Base-by-base conservation (phyloP, 1,140 invertebrate genomes). In the Anastrepha ludens region DNA sequence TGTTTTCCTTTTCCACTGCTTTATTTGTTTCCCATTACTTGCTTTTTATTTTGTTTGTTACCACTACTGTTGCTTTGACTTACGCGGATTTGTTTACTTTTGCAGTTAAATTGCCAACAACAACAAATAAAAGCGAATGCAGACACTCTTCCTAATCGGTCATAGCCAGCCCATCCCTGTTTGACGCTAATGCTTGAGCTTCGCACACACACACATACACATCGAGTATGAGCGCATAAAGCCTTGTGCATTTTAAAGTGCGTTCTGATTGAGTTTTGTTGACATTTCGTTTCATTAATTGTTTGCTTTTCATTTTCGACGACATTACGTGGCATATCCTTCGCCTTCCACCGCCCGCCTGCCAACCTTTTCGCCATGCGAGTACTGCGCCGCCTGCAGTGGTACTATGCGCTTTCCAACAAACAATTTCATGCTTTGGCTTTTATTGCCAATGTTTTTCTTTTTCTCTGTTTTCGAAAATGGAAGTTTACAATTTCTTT, bases 261-360 rank as follows among this genome's bases (percentile, higher is more conserved):
- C 86, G 60, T 87, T 67, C 67, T 87, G 86, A 87, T 87, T 87
- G 86, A 86, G 85, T 86, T 86, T 86, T 62, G 85, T 86, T 86
- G 85, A 86, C 85, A 86, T 86, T 86, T 87, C 86, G 47, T 55
- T 64, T 87, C 58, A 87, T 86, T 62, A 65, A 65, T 87, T 87
- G 86, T 87, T 87, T 87, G 86, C 47, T 87, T 87, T 87, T 50
- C 60, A 87, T 87, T 86, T 86, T 81, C 74, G 74, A 81, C 74
- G 44, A 81, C 74, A 81, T 55, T 81, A 81, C 44, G 47, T 81
- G 74, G 74, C 74, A 81, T 58, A 47, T 15, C 74, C 8, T 55
- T 7, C 17, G 70, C 70, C 13, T 39, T 13, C 0, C 60, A 47
- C 3, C 11, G 39, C 8, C 13, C 5, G 13, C 70, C n/a, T n/a